Conservation (phyloP, 2,797 vertebrate species). For the Myotis vivesi region DNA sequence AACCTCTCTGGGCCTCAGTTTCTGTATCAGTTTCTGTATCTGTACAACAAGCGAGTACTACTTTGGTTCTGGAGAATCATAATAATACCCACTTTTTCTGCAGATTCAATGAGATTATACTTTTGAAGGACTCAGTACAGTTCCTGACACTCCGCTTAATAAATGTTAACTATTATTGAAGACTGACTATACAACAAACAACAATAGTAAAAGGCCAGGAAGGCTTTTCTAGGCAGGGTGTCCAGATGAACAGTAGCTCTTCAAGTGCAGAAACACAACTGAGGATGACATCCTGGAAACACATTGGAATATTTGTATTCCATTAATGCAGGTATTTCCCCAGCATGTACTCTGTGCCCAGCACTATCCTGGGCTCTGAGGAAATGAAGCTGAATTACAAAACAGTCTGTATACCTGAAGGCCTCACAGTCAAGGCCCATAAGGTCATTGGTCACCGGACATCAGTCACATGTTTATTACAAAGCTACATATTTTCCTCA, state of each 20-base stretch:
- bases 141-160: too few species aligned
- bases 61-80: neutral
- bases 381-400: neutral
- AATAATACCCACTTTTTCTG: neutral
- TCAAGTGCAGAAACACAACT: neutral
- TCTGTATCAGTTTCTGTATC: constrained; percentile 25
- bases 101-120: neutral
- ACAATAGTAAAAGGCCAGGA: neutral
- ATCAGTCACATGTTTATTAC: neutral
- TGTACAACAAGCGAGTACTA: neutral
- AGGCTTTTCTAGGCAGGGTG: neutral
- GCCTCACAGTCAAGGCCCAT: neutral
- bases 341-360: neutral
- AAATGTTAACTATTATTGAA: neutral
- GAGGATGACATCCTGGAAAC: neutral
- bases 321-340: neutral
- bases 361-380: neutral
- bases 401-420: neutral
- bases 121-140: neutral
- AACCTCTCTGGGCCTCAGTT: neutral
- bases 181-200: neutral
- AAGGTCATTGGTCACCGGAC: neutral
- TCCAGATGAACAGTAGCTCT: neutral
- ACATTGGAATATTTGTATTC: neutral
- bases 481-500: neutral